phyloP scores from a whole-genome alignment of 2,797 vertebrate species.

The Buceros bicornis region DNA sequence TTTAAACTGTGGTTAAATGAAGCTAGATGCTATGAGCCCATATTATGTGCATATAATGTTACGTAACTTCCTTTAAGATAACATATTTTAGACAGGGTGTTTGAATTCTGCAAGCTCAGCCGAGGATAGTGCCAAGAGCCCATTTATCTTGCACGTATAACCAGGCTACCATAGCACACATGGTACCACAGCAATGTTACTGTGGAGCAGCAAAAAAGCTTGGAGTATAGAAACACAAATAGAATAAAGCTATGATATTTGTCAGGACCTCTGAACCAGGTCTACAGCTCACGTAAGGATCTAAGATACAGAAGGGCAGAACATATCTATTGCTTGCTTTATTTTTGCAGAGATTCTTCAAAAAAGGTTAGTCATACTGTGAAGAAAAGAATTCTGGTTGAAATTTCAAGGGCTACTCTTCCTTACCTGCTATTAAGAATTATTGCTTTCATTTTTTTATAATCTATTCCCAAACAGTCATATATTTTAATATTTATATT shows the following conservation, averaged over 20 bases:
- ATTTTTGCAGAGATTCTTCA: neutral
- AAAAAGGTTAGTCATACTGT: neutral
- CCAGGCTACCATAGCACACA: neutral
- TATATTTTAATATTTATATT: too few relatives aligned
- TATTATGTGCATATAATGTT: neutral
- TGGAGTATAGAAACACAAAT: neutral
- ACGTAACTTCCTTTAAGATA: neutral
- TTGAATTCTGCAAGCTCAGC: neutral
- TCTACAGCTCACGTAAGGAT: neutral
- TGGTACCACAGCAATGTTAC: neutral
- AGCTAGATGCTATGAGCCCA: neutral
- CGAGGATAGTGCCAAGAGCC: neutral
- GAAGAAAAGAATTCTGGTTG: neutral
- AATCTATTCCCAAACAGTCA: neutral
- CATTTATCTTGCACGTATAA: neutral
- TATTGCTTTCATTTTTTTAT: neutral
- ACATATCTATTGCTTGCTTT: neutral
- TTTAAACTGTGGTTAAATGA: neutral
- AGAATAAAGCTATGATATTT: neutral
- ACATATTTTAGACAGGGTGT: neutral
- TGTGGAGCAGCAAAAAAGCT: neutral
- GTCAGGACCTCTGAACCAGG: neutral
- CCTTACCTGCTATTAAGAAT: neutral
- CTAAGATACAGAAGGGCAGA: neutral
- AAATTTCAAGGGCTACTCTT: slow-evolving; percentile 6